These are phyloP conservation scores for Epizoanthus illoricatus DNA, from an alignment of 92 coral and sea anemone species.

Conservation along the genomic window DNA sequence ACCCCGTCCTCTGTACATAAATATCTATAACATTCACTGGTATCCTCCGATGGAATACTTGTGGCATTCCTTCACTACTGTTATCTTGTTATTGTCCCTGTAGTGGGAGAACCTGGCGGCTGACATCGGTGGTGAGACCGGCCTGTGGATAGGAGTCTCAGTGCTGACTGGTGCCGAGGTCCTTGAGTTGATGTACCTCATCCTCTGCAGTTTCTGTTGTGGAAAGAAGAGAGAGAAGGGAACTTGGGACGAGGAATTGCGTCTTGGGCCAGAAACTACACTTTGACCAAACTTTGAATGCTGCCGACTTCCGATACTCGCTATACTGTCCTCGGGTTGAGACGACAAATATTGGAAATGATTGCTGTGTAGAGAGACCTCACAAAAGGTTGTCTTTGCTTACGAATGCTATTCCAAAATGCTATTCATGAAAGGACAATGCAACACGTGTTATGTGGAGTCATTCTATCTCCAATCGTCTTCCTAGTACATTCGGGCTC, in stretches of 20 bases:
- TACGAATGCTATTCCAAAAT: too few species aligned
- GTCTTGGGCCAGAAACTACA: neutral
- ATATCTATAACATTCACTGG: neutral
- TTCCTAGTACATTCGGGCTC: too few species aligned
- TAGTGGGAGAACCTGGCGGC: slow-evolving; percentile 41
- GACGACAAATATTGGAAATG: too few species aligned
- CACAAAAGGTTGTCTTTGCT: too few species aligned
- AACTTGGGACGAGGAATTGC: slow-evolving; percentile 7
- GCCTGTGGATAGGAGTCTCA: slow-evolving; percentile 40
- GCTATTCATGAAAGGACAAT: too few species aligned
- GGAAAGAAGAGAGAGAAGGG: neutral
- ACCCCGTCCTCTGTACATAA: neutral
- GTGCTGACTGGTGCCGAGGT: slow-evolving; percentile 31
- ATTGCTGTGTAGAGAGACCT: too few species aligned
- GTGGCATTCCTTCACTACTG: neutral
- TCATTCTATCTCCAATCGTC: too few species aligned
- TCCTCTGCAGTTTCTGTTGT: slow-evolving; percentile 17
- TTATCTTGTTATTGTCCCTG: neutral
- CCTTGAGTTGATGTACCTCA: slow-evolving; percentile 20
- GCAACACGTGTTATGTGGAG: too few species aligned
- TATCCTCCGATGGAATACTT: neutral
- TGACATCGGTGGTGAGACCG: slow-evolving; percentile 38
- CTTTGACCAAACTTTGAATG: too few species aligned
- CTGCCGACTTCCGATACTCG: too few species aligned
- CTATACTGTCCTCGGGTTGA: too few species aligned